Evolutionary conservation across 2,888 invertebrate species (phyloP), one percentile per base, ranked within the genome.

Genomic region (Ectropis crepuscularia): DNA sequence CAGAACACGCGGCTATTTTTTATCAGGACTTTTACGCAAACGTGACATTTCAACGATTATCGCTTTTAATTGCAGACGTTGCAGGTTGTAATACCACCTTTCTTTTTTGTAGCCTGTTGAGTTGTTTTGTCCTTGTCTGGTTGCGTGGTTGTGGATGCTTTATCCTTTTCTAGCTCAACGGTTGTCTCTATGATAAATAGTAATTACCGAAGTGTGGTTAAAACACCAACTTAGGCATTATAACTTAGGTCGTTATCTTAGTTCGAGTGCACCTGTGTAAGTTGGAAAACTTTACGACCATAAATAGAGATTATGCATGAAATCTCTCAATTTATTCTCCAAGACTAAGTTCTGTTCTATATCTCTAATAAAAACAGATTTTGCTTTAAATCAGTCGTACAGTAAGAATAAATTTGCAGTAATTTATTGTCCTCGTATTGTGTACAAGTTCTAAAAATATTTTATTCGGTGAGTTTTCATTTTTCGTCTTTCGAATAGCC

Each of bases 1-100:
- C 65, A 48, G 63, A 43, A 49, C 48, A 53, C 43, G 60, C 69
- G 57, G 73, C 67, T n/a, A 12, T 81, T 88, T 71, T 88, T 87
- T 87, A 77, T 75, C 63, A 63, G 16, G 69, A 68, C 71, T 68
- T 80, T 79, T 80, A 79, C 79, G 78, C 38, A 78, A 75, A 77
- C 78, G 76, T 86, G 88, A 84, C 87, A 90, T 90, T 89, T 88
- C 80, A 88, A 86, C 85, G 80, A 77, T 74, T 79, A 77, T 55
- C 16, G 54, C n/a, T 76, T 80, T 74, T 86, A 85, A 88, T 88
- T 87, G 81, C 65, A 64, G 55, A 53, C 39, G 48, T 57, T 43
- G 48, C 50, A 49, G 16, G 54, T 71, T 42, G 36, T 50, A 6
- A 12, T 57, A 53, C 57, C 63, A 65, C 67, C 63, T 61, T 83